Base-by-base conservation (phyloP, 2,113 vertebrate genomes). In the Leucosticte australis region DNA sequence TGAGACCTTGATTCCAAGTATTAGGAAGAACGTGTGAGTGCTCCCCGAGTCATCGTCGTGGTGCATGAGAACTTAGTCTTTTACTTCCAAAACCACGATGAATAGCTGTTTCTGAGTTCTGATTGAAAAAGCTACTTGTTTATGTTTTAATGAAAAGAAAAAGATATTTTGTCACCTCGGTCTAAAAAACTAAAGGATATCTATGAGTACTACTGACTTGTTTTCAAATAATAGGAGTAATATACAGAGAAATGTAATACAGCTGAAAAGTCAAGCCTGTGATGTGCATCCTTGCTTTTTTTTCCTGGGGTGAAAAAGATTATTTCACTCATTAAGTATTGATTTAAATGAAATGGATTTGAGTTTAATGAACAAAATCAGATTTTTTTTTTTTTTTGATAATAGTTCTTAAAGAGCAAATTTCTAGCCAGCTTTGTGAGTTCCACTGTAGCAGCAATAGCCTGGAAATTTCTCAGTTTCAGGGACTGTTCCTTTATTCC, bases 21-120 rank as follows among this genome's bases (percentile, higher is more conserved):
- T 20, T 11, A 27, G 28, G 50, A 77, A 65, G 67, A 65, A 65
- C 0, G 4, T 2, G 10, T 1, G 2, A 62, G 47, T 0, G 0
- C 16, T 31, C n/a, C 15, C 22, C 0, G 4, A 23, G 14, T 39
- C 6, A 0, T 39, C 20, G 2, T 26, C 0, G 0, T 11, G 7
- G 14, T 41, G 37, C 15, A 27, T 28, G 15, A 62, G n/a, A 53
- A 74, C 11, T 47, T n/a, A 22, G 19, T 42, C 3, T 59, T 64
- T 24, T 28, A 10, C 24, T 55, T 57, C 1, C 28, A 81, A 78
- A 57, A 44, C 33, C 65, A 64, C 31, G 22, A 81, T 27, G 26
- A 60, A 20, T 21, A 46, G 42, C 31, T 87, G 15, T 49, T 83
- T 27, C 37, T 42, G 44, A 71, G 39, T 77, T 87, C 35, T 52